A percentile compares a stretch with the other conserved stretches of the same genome.
phyloP scores from a whole-genome alignment of 2,797 vertebrate genomes.

The Pseudochirops corinnae region DNA sequence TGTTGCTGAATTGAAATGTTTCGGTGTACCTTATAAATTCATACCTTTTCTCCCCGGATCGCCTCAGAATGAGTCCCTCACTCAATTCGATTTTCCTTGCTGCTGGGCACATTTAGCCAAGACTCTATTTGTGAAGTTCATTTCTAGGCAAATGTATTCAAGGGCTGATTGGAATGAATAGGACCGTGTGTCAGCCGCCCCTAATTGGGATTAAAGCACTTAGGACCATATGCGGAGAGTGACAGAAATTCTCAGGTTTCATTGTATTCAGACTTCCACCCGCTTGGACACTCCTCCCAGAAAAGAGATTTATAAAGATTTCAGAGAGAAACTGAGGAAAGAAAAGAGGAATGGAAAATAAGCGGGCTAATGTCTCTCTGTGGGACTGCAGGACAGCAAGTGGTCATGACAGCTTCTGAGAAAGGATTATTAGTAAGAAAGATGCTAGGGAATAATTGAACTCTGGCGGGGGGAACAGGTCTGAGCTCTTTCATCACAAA shows the following conservation, averaged over 20 bases:
- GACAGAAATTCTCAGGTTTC: constrained; percentile 95
- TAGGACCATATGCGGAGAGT: constrained; percentile 96
- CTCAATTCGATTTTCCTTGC: constrained; percentile 98
- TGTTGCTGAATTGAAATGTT: constrained; percentile 97
- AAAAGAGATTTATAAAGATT: constrained; percentile 82
- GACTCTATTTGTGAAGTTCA: constrained; percentile 97
- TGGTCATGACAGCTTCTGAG: constrained; percentile 65
- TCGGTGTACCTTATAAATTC: constrained; percentile 99
- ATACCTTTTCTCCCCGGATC: constrained; percentile 95
- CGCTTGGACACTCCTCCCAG: constrained; percentile 85
- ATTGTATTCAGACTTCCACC: constrained; percentile 91
- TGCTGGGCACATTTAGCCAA: constrained; percentile 95
- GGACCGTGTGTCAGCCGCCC: constrained; percentile 99
- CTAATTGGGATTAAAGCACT: constrained; percentile 99
- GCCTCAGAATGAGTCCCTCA: constrained; percentile 92
- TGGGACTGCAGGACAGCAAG: constrained; percentile 70
- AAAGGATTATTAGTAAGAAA: constrained; percentile 53
- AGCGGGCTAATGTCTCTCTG: constrained; percentile 69
- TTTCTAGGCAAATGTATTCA: constrained; percentile 99
- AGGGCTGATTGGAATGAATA: constrained; percentile 92
- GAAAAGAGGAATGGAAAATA: constrained; percentile 79
- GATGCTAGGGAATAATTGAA: constrained; percentile 66
- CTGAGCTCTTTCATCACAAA: constrained; percentile 69
- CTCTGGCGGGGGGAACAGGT: constrained; percentile 48
- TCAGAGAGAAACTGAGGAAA: constrained; percentile 83